Conservation (phyloP, 2,797 vertebrate species). For the Typhlichthys subterraneus region DNA sequence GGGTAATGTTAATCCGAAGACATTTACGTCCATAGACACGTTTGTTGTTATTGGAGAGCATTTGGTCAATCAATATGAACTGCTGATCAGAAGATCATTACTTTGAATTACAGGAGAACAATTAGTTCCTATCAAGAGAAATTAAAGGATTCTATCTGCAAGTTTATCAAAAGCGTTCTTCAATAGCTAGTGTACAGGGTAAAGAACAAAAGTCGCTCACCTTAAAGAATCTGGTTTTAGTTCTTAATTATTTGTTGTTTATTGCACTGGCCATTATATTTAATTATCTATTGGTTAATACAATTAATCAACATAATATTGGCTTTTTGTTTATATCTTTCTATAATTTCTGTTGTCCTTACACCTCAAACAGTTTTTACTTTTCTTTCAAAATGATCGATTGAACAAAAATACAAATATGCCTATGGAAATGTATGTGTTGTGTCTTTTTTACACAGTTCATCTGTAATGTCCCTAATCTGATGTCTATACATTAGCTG, state of each 20-base stretch:
- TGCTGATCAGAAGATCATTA: conserved; percentile 48
- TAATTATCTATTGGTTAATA: no score
- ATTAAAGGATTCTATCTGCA: no score
- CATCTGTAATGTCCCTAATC: neutral
- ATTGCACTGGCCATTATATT: no score
- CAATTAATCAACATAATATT: conserved; percentile 28
- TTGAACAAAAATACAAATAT: conserved; percentile 13
- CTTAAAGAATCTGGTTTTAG: no score
- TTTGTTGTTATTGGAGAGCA: conserved; percentile 36
- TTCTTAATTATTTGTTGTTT: no score
- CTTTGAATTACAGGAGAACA: conserved; percentile 37
- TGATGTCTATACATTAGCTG: no score
- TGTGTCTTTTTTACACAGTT: conserved; percentile 8
- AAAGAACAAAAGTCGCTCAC: no score
- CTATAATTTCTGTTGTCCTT: conserved; percentile 50
- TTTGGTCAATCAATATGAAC: conserved; percentile 47
- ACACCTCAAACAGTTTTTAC: conserved; percentile 52
- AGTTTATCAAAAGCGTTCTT: no score
- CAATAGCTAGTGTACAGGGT: no score
- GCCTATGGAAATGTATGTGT: no score
- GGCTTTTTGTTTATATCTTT: conserved; percentile 60
- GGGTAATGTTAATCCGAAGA: conserved; percentile 41
- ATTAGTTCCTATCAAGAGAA: conserved; percentile 27
- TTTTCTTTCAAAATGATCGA: conserved; percentile 45
- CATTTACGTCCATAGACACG: conserved; percentile 29